Base-by-base conservation (phyloP, 37 sponge, comb jelly and placozoan species). In the Chondrilla cf. caribensis region DNA sequence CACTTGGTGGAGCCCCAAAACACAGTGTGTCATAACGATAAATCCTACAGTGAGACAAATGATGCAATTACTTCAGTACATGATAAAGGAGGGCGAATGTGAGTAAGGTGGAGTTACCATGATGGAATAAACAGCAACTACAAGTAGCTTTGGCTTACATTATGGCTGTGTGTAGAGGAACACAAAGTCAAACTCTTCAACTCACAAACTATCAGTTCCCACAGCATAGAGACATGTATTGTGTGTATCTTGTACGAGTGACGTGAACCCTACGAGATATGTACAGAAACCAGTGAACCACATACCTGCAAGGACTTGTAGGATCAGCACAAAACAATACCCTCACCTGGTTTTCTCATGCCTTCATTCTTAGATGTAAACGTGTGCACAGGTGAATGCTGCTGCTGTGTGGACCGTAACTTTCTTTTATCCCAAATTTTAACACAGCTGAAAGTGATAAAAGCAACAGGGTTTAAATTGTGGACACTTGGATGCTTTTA, bases 361-460 rank as follows among this genome's bases (percentile, higher is more conserved):
- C 51, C 11, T 11, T 47, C 11, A 11, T 11, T 47, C 11, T 47
- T 6, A 6, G 11, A 14, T 11, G 6, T 6, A 11, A 47, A 47
- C 11, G 51, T 47, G 11, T 47, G 51, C 51, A 47, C 51, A 14
- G 51, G 51, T 47, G 11, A 6, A 47, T 47, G 51, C 51, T 47
- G 51, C 51, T 47, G 51, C 9, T 47, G 6, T 47, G 11, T 5
- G 29, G 64, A 62, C 18, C 64, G 6, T 5, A 62, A n/a, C 32
- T 70, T 62, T 3, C 93, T 58, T 40, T 85, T 18, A 51, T 92
- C 93, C 93, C 93, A 92, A n/a, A 92, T 17, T 75, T 92, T 92
- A 31, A 92, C 81, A 77, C 39, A n/a, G 6, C 92, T 92, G 58
- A 31, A 38, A 38, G 68, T 19, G 70, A 51, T 58, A 9, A 21